Evolutionary conservation across 2,888 invertebrate genomes (phyloP).

Genomic region (Temnothorax ravouxi): DNA sequence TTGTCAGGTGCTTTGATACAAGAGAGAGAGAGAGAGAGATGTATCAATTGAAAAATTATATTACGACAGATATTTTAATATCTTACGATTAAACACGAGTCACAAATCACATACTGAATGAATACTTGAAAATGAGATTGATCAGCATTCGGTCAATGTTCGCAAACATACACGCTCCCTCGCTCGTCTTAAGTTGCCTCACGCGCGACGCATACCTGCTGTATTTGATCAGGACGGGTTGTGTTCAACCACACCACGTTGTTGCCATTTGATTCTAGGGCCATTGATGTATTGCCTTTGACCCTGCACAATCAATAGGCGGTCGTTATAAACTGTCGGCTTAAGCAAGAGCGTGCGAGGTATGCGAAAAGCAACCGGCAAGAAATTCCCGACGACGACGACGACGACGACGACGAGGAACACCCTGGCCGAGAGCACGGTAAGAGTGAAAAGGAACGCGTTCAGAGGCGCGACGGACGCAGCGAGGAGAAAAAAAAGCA

Average conservation of each 20-base stretch:
- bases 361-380: slow-evolving; percentile 61
- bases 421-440: slow-evolving; percentile 71
- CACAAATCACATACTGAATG: not conserved
- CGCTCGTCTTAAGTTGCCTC: slow-evolving; percentile 42
- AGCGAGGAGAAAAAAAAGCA: slow-evolving; percentile 7
- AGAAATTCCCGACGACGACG: slow-evolving; percentile 46
- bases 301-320: slow-evolving; percentile 82
- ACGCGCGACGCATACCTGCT: slow-evolving; percentile 82
- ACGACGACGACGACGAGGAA: not conserved
- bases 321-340: slow-evolving; percentile 59
- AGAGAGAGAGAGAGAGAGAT: no score
- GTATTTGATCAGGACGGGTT: slow-evolving; percentile 84
- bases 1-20: slow-evolving; percentile 52
- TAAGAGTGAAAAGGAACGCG: slow-evolving; percentile 60
- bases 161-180: slow-evolving; percentile 33
- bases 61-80: not conserved
- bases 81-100: slow-evolving; percentile 10
- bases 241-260: slow-evolving; percentile 85
- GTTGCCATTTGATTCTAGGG: slow-evolving; percentile 85
- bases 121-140: not conserved
- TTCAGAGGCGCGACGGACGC: slow-evolving; percentile 28
- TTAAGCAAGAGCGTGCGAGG: slow-evolving; percentile 54
- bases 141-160: slow-evolving; percentile 17
- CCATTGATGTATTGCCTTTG: slow-evolving; percentile 83
- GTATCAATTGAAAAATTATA: not conserved